phyloP scores from a whole-genome alignment of 1,140 invertebrate species.

The Chlorops oryzae region DNA sequence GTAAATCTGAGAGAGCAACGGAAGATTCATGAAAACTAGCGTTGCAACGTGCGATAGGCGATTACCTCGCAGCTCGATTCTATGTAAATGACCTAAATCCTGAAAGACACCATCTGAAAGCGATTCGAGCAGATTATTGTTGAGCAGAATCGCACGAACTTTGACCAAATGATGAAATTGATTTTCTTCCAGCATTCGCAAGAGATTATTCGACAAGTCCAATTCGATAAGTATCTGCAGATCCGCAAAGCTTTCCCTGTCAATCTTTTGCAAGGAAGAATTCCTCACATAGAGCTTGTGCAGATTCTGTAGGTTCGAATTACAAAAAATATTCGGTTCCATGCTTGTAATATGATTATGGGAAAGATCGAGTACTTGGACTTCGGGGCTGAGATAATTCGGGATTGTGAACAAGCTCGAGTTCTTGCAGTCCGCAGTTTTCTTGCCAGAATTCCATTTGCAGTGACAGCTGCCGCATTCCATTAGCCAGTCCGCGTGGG shows the following conservation, averaged over 20 bases:
- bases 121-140: slow-evolving; percentile 62
- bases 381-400: slow-evolving; percentile 59
- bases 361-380: slow-evolving; percentile 70
- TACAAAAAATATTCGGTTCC: slow-evolving; percentile 58
- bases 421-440: slow-evolving; percentile 70
- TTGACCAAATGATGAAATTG: slow-evolving; percentile 65
- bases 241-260: slow-evolving; percentile 63
- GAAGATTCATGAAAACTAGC: slow-evolving; percentile 63
- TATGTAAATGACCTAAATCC: slow-evolving; percentile 67
- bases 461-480: slow-evolving; percentile 61
- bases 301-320: slow-evolving; percentile 65
- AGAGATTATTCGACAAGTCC: slow-evolving; percentile 70
- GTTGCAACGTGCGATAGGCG: slow-evolving; percentile 59
- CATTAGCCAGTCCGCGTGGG: slow-evolving; percentile 52
- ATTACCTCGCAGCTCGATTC: slow-evolving; percentile 69
- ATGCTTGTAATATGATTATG: slow-evolving; percentile 63
- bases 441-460: slow-evolving; percentile 71
- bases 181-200: slow-evolving; percentile 59
- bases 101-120: slow-evolving; percentile 66
- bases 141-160: slow-evolving; percentile 62
- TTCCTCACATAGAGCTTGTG: slow-evolving; percentile 69
- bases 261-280: slow-evolving; percentile 62
- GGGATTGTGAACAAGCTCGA: slow-evolving; percentile 61
- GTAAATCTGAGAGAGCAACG: slow-evolving; percentile 60
- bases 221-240: slow-evolving; percentile 75